Evolutionary conservation across 1,140 invertebrate genomes (phyloP), one percentile per base, ranked within the genome.

Genomic region (Pseudomyrmex pallidus): DNA sequence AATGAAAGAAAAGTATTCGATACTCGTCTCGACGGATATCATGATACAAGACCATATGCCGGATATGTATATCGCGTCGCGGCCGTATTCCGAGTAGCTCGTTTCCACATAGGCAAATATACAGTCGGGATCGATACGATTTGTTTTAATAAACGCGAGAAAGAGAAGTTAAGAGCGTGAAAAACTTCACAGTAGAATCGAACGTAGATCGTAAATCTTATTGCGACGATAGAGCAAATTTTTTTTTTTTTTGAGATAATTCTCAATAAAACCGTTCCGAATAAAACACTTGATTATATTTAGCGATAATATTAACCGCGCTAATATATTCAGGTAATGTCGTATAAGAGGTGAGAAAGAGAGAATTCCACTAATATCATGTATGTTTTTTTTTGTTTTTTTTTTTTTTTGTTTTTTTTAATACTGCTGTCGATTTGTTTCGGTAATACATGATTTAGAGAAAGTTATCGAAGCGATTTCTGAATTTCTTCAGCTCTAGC

Each of bases 51-150:
- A 77, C 10, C 35, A 35, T 7, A 46, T 68, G 35, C 20, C 35
- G 44, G 52, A 77, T 77, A 77, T 68, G 63, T 77, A 67, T 74
- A 35, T 35, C 35, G 35, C 46, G 73, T 63, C 17, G 25, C 61
- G 12, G 54, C 22, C 20, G 13, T 44, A 46, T 77, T 12, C 44
- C 50, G 62, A 67, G 46, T 25, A 50, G 46, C 15, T 64, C 20
- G 4, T 15, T 76, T 52, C 17, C 20, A 22, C n/a, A 20, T 17
- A 52, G 22, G 46, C 22, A 59, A 73, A 13, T 57, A 7, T 17
- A 63, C 44, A 56, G n/a, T 15, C 35, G 15, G 10, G 35, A 15
- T 48, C 22, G 22, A 76, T 20, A 20, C 3, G 20, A 9, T 15
- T 4, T 52, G 61, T 76, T 52, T 54, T 52, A 52, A 64, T 35